A percentile compares a stretch with the other conserved stretches of the same genome.
Conservation (phyloP, 2,797 vertebrate species). For the Setipinna tenuifilis region DNA sequence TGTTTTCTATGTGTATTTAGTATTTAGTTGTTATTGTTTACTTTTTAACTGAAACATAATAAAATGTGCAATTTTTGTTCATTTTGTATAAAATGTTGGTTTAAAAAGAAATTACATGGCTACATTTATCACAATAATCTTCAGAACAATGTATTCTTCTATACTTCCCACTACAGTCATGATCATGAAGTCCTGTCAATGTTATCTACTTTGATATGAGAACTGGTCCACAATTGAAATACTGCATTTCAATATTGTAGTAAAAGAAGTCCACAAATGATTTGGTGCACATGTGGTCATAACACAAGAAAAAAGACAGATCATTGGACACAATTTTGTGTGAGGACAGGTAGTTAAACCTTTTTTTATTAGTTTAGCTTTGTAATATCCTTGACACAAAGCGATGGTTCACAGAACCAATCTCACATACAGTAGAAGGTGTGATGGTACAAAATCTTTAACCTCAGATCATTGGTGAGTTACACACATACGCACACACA, state of each 20-base stretch:
- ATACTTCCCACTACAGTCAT: background rate
- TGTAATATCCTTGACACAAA: constrained; percentile 61
- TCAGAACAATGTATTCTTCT: background rate
- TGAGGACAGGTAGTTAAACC: constrained; percentile 57
- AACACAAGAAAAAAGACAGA: constrained; percentile 15
- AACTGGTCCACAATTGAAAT: too few species aligned
- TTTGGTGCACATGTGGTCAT: background rate
- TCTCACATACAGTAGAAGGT: constrained; percentile 62
- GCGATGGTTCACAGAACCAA: constrained; percentile 82
- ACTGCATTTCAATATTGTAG: too few species aligned
- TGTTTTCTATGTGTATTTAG: background rate
- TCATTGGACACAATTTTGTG: constrained; percentile 27
- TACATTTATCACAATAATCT: too few species aligned
- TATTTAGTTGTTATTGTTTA: background rate
- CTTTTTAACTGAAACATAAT: background rate
- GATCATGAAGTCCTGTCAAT: background rate
- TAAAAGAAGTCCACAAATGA: background rate
- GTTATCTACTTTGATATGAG: too few species aligned
- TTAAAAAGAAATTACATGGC: too few species aligned
- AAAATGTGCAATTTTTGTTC: background rate
- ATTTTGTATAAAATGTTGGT: too few species aligned
- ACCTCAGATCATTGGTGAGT: constrained; percentile 1
- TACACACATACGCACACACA: constrained; percentile 38
- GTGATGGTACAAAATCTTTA: constrained; percentile 64
- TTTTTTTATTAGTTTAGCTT: constrained; percentile 65